phyloP scores from a whole-genome alignment of 2,113 vertebrate genomes.

The Tenebrosternarchus preto region DNA sequence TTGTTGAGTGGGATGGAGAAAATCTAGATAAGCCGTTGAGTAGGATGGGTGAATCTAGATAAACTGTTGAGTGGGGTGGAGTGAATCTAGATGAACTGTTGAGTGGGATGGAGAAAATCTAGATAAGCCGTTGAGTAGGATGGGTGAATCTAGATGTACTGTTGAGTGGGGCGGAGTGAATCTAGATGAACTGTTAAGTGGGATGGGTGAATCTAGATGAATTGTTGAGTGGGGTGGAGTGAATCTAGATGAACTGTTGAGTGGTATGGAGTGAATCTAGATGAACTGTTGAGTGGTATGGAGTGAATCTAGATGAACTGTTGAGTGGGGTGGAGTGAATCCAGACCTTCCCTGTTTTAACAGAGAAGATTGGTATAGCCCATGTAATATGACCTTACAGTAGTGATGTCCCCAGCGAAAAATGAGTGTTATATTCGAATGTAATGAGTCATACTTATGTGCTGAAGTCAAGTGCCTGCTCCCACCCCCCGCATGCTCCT shows the following conservation, averaged over 20 bases:
- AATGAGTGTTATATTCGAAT: not conserved
- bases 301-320: conserved; percentile 7
- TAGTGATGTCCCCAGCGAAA: not conserved
- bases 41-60: not conserved
- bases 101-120: not conserved
- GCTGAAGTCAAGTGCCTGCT: conserved; percentile 41
- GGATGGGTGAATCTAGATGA: not conserved
- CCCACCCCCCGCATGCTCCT: too few species aligned
- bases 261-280: not conserved
- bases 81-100: conserved; percentile 10
- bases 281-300: not conserved
- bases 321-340: not conserved
- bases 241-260: conserved; percentile 14
- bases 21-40: conserved; percentile 17
- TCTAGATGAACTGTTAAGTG: not conserved
- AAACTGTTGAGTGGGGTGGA: not conserved
- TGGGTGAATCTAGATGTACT: conserved; percentile 5
- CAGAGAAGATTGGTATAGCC: not conserved
- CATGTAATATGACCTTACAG: not conserved
- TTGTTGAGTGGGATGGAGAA: not conserved
- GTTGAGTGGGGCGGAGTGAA: not conserved
- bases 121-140: not conserved
- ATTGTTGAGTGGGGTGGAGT: not conserved
- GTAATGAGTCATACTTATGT: conserved; percentile 40
- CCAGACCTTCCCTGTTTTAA: conserved; percentile 14